Base-by-base conservation (phyloP, 1,140 invertebrate genomes). In the Panulirus ornatus region DNA sequence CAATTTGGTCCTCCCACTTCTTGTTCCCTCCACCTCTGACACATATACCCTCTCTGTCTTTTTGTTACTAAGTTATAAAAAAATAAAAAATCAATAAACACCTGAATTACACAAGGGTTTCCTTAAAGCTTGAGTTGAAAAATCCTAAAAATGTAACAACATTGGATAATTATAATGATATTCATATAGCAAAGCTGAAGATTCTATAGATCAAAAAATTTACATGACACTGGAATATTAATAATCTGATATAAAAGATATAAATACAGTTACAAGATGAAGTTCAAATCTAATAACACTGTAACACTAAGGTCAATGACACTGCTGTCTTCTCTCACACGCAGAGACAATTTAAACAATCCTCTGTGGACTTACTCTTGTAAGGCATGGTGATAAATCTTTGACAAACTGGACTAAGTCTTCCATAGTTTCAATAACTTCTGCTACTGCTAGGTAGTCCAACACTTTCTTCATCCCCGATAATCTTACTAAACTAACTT, bases 401-500 rank as follows among this genome's bases (percentile, higher is more conserved):
- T 98, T 97, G 30, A 99, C 96, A 95, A 99, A 99, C 93, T 99
- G 98, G 1, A 99, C 98, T 75, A 99, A 94, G 94, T 99, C 98
- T 93, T 99, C 98, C 97, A 99, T 99, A 6, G 96, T 97, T 94
- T 99, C 98, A 84, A 99, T 99, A 0, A 99, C 98, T 95, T 99
- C 99, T 34, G 98, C 97, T 1, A 99, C 98, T n/a, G 98, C 98
- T 78, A 99, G 94, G 94, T 99, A 99, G 94, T 99, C 98, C 71
- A 99, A 94, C 8, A 99, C 99, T 93, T 98, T 96, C 95, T 99
- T 99, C 93, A 99, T 99, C 94, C 99, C 97, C 84, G 97, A 95
- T 73, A 99, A 98, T 99, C 95, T 99, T 86, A 99, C 99, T 95
- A 99, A 99, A 86, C 99, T 95, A 6, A 99, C 99, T 96, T 99